Evolutionary conservation across 1,140 invertebrate species (phyloP), one percentile per base, ranked within the genome.

Genomic region (Drosophila setifemur): DNA sequence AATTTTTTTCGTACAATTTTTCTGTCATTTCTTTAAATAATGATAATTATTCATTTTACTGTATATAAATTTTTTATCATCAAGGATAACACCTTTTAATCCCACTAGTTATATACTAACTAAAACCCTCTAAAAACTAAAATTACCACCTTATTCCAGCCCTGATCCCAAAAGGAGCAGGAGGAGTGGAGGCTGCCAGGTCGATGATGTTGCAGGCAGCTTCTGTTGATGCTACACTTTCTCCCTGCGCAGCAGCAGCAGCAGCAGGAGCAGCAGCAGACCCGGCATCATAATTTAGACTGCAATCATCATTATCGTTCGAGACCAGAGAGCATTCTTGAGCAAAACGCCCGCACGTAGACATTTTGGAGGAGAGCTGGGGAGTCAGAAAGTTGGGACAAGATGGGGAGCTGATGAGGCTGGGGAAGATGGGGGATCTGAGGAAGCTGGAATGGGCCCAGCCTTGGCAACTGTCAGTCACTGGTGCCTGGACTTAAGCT

Each of bases 281-380:
- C 63, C 54, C 67, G 69, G 87, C 82, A 87, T 89, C 87, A 89
- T 89, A 89, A 89, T 89, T 89, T 89, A 85, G 87, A 71, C 78
- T 89, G 87, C 87, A 89, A 89, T 89, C 87, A 89, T 89, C 87
- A 89, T 89, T 89, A 89, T 85, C 87, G 85, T 87, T 69, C 40
- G 67, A 55, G 73, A 70, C 53, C 33, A 44, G 55, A 33, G 73
- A 53, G 55, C 57, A 81, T 86, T 81, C 81, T 73, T 69, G 48
- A 31, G 61, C 67, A 76, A 86, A 86, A 86, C 81, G 81, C 81
- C 81, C 81, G 81, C 81, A 86, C 81, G 81, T 86, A 86, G 55
- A 63, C 66, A 71, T 85, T 83, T 83, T 83, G 64, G 78, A 42
- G 25, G 14, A 25, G 31, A 19, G 12, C 37, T 25, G 53, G 12